phyloP scores from a whole-genome alignment of 2,113 vertebrate species.

The Hepsetus odoe region DNA sequence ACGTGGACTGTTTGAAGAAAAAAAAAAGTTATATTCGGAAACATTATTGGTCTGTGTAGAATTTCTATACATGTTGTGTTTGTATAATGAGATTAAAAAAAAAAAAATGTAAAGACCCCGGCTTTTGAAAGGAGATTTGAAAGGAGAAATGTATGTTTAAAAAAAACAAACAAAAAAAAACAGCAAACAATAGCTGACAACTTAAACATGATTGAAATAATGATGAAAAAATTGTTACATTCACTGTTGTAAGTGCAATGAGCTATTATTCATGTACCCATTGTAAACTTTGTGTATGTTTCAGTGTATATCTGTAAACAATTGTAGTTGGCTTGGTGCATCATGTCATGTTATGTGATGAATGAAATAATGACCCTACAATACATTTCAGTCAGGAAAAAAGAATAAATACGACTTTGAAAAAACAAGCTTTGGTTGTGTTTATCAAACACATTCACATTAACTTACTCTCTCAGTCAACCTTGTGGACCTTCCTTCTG shows the following conservation, averaged over 20 bases:
- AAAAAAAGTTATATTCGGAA: slow-evolving; percentile 57
- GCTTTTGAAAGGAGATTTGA: slow-evolving; percentile 65
- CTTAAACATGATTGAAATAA: slow-evolving; percentile 68
- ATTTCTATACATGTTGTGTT: slow-evolving; percentile 81
- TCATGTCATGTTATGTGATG: slow-evolving; percentile 95
- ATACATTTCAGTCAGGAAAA: slow-evolving; percentile 85
- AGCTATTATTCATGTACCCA: slow-evolving; percentile 87
- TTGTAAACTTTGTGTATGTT: slow-evolving; percentile 94
- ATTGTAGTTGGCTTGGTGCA: slow-evolving; percentile 91
- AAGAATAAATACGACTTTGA: slow-evolving; percentile 52
- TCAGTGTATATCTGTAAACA: slow-evolving; percentile 92
- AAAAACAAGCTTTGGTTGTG: slow-evolving; percentile 2
- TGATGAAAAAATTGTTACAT: slow-evolving; percentile 76
- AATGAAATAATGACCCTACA: slow-evolving; percentile 86
- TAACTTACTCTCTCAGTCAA: no score
- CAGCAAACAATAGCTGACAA: slow-evolving; percentile 43
- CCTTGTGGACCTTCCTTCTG: no score
- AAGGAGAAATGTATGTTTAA: slow-evolving; percentile 60
- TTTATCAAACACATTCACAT: no score
- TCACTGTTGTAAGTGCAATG: slow-evolving; percentile 91
- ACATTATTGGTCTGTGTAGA: slow-evolving; percentile 75
- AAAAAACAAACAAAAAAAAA: slow-evolving; percentile 41
- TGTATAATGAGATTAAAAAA: slow-evolving; percentile 70
- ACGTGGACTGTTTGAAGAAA: slow-evolving; percentile 64
- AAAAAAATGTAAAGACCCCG: slow-evolving; percentile 61